Evolutionary conservation across 2,797 vertebrate genomes (phyloP).

Genomic region (Alectoris magna): DNA sequence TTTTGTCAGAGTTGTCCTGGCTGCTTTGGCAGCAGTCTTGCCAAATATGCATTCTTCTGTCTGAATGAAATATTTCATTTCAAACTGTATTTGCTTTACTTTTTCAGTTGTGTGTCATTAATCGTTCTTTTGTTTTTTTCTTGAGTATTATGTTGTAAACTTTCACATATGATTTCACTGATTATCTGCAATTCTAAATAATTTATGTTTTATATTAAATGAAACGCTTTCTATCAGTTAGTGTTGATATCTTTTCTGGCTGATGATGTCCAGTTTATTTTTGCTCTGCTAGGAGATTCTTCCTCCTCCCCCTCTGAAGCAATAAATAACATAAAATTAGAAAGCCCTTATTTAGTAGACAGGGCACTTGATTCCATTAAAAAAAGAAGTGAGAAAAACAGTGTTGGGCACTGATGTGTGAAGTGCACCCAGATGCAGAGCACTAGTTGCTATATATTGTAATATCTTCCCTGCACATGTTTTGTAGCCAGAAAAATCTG

Average conservation of each 20-base stretch:
- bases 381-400: constrained; percentile 85
- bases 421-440: constrained; percentile 78
- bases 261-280: constrained; percentile 59
- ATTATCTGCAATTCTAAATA: constrained; percentile 14
- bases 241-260: constrained; percentile 50
- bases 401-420: constrained; percentile 73
- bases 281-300: constrained; percentile 76
- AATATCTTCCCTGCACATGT: constrained; percentile 65
- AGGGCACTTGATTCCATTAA: constrained; percentile 76
- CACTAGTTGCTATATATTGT: constrained; percentile 54
- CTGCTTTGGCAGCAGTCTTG: constrained; percentile 35
- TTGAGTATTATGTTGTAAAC: constrained; percentile 55
- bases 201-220: constrained; percentile 67
- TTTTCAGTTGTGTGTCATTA: constrained; percentile 40
- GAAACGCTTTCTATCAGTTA: constrained; percentile 38
- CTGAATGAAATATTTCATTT: constrained; percentile 53
- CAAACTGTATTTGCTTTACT: constrained; percentile 34
- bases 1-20: constrained; percentile 43
- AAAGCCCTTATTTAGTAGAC: constrained; percentile 78
- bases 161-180: constrained; percentile 33
- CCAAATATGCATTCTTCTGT: constrained; percentile 44
- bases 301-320: constrained; percentile 71
- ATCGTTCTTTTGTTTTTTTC: constrained; percentile 34
- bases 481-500: constrained; percentile 34
- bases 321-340: constrained; percentile 80